phyloP scores from a whole-genome alignment of 1,140 invertebrate species.

The Euschistus heros region DNA sequence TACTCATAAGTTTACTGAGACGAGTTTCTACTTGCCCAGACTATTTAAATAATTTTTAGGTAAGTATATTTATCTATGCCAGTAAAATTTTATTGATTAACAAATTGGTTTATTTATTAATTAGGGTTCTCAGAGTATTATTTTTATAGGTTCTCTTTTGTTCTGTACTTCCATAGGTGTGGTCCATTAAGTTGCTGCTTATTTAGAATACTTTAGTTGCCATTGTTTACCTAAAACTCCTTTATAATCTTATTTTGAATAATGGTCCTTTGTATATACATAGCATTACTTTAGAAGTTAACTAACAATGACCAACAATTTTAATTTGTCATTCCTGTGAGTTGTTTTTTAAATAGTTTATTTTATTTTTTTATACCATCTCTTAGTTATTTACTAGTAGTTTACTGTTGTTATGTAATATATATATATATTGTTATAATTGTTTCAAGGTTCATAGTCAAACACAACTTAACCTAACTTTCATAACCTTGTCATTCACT shows the following conservation, averaged over 20 bases:
- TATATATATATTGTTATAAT: not conserved
- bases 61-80: not conserved
- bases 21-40: not conserved
- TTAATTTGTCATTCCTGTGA: too few species aligned
- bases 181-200: not conserved
- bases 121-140: not conserved
- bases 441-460: not conserved
- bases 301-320: too few species aligned
- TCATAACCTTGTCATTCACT: not conserved
- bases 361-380: too few species aligned
- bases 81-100: not conserved
- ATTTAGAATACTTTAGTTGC: too few species aligned
- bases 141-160: constrained; percentile 13
- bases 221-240: too few species aligned
- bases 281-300: too few species aligned
- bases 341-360: too few species aligned
- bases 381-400: not conserved
- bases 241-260: too few species aligned
- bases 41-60: not conserved
- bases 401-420: constrained; percentile 1
- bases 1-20: not conserved
- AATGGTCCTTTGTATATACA: too few species aligned
- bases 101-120: not conserved
- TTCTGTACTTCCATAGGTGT: not conserved
- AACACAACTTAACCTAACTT: not conserved